Evolutionary conservation across 92 coral and sea anemone species (phyloP).

Genomic region (Umimayanthus chanpuru): DNA sequence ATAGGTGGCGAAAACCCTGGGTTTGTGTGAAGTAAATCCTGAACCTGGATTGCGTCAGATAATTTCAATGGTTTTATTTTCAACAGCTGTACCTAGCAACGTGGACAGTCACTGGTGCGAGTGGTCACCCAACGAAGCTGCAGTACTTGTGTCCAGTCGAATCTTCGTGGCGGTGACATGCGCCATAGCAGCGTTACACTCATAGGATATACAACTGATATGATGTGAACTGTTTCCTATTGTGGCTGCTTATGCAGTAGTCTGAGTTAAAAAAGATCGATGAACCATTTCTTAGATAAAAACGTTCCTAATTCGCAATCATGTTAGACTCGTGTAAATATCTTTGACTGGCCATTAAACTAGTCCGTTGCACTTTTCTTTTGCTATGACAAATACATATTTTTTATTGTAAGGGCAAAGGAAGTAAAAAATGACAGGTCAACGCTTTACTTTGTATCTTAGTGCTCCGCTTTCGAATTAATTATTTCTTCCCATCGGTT

Average conservation of each 20-base stretch:
- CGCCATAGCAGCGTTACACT: not conserved
- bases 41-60: not conserved
- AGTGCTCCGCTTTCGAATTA: no score
- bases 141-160: not conserved
- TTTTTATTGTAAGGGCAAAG: not conserved
- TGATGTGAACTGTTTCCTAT: not conserved
- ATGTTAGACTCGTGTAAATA: not conserved
- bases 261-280: no score
- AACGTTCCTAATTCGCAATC: no score
- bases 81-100: not conserved
- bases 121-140: not conserved
- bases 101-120: not conserved
- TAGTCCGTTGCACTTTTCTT: not conserved
- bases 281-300: no score
- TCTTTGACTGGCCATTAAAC: not conserved
- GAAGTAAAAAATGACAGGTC: not conserved
- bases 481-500: no score
- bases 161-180: not conserved
- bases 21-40: not conserved
- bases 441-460: no score
- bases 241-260: not conserved
- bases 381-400: no score
- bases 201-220: not conserved
- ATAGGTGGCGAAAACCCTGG: no score
- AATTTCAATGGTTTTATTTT: not conserved